These are phyloP conservation scores for Bugula neritina DNA, from an alignment of 2,888 invertebrate species.

Conservation along the genomic window DNA sequence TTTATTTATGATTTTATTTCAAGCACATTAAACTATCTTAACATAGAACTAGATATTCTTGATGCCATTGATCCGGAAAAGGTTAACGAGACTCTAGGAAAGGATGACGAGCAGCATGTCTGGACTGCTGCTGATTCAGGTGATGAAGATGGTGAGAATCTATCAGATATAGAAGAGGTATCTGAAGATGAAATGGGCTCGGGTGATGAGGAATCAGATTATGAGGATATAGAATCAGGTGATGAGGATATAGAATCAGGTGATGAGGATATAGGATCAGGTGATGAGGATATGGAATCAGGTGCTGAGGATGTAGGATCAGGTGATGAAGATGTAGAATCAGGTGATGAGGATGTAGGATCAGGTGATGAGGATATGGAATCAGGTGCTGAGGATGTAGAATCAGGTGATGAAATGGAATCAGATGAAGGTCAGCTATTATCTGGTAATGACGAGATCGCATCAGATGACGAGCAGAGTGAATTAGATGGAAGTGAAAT, in stretches of 20 bases:
- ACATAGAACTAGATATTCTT: conserved; percentile 57
- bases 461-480: neutral
- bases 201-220: neutral
- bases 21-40: too few relatives aligned
- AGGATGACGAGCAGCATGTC: conserved; percentile 11
- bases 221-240: neutral
- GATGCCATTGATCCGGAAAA: conserved; percentile 68
- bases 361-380: neutral
- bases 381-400: neutral
- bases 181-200: neutral
- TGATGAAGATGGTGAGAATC: neutral
- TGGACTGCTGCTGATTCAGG: conserved; percentile 4
- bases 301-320: neutral
- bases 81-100: neutral
- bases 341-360: neutral
- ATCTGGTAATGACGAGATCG: neutral
- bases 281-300: neutral
- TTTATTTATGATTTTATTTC: too few relatives aligned
- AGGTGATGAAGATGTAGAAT: neutral
- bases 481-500: neutral
- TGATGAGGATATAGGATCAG: neutral
- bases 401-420: neutral
- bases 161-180: neutral
- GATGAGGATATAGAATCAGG: neutral
- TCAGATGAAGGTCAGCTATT: neutral